A percentile compares a stretch with the other conserved stretches of the same genome.
Evolutionary conservation across 1,140 invertebrate genomes (phyloP).

Genomic region (Ruditapes philippinarum): DNA sequence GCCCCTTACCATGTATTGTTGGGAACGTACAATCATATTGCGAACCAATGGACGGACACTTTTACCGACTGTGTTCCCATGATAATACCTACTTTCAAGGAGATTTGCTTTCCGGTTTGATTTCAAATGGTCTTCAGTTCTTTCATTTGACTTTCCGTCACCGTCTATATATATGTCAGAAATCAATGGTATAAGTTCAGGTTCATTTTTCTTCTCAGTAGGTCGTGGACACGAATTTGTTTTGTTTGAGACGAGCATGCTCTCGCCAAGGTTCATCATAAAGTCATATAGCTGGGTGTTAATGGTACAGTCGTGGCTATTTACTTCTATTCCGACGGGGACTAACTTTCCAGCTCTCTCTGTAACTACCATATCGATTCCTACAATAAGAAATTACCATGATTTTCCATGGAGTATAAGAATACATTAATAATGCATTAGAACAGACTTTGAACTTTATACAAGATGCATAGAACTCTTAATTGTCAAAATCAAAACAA

Average conservation of each 20-base stretch:
- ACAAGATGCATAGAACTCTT: too few species aligned
- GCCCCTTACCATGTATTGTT: conserved; percentile 59
- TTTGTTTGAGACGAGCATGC: background rate
- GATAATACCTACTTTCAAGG: background rate
- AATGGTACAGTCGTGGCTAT: conserved; percentile 76
- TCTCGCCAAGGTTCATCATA: conserved; percentile 3
- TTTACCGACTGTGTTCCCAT: conserved; percentile 53
- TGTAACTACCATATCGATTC: conserved; percentile 70
- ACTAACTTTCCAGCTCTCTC: conserved; percentile 32
- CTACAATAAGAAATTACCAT: conserved; percentile 61
- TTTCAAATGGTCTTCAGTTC: too few species aligned
- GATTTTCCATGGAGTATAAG: too few species aligned
- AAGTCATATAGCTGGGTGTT: conserved; percentile 75
- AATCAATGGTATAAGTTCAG: too few species aligned
- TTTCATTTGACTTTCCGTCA: too few species aligned
- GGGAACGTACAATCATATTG: conserved; percentile 70
- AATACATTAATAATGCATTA: too few species aligned
- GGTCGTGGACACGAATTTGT: background rate
- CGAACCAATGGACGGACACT: conserved; percentile 57
- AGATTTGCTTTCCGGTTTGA: too few species aligned
- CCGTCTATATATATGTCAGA: too few species aligned
- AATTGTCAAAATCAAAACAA: too few species aligned
- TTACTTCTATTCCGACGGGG: conserved; percentile 71
- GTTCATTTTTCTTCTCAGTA: background rate
- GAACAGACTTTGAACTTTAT: too few species aligned